These are phyloP conservation scores for Ophion costatus DNA, from an alignment of 2,888 invertebrate genomes.

Conservation along the genomic window DNA sequence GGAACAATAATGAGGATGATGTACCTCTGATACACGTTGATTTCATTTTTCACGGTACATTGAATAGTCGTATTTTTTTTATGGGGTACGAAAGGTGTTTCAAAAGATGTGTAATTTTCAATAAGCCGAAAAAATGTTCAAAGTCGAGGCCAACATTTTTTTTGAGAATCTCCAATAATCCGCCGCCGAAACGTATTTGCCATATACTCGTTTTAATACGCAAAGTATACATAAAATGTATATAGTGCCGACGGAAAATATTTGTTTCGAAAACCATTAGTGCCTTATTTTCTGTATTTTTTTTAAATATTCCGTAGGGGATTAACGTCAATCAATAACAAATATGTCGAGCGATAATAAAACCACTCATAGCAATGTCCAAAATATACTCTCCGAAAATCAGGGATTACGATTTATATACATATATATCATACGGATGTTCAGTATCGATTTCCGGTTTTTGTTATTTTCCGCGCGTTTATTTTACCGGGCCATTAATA, in stretches of 20 bases:
- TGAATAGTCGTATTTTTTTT: no score
- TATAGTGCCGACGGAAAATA: neutral
- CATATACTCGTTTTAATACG: neutral
- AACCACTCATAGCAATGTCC: conserved; percentile 18
- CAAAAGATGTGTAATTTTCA: no score
- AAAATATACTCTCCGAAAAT: conserved; percentile 16
- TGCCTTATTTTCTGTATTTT: neutral
- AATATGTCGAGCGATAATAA: conserved; percentile 13
- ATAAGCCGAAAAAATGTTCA: no score
- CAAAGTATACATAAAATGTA: neutral
- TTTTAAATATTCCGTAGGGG: neutral
- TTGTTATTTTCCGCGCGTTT: no score
- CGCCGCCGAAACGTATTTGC: neutral
- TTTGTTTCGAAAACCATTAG: neutral
- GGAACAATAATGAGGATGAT: no score
- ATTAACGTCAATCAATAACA: conserved; percentile 6
- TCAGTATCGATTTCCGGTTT: conserved; percentile 15
- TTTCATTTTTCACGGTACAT: no score
- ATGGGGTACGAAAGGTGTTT: no score
- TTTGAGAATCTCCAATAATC: neutral
- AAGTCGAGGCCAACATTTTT: neutral
- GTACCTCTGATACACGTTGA: no score
- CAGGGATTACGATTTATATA: conserved; percentile 7
- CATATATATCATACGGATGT: neutral
- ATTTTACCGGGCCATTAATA: no score